Base-by-base conservation (phyloP, 2,113 vertebrate genomes). In the Tragulus kanchil region DNA sequence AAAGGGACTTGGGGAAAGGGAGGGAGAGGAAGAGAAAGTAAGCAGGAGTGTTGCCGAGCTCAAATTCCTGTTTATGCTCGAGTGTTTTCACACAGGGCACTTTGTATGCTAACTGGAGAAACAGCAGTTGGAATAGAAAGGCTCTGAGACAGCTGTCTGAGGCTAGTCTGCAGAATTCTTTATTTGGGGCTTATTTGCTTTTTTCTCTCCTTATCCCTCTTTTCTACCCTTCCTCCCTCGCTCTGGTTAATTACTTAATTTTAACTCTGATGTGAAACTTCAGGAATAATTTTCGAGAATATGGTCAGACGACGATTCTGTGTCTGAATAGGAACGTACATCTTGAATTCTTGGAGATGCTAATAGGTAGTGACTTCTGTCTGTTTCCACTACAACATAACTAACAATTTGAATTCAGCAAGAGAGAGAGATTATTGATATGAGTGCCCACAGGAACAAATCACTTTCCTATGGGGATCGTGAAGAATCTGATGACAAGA, bases 11-110 rank as follows among this genome's bases (percentile, higher is more conserved):
- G 65, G 28, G 26, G 73, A 91, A 61, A 69, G 59, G 36, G 28
- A 58, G 77, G 9, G 73, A 59, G 28, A 77, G 48, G 90, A 90
- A 90, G 86, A 86, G 78, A 89, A 96, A 90, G 90, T 85, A 59
- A 54, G 52, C 13, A 79, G 71, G 31, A 78, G 48, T 64, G 67
- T 71, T 31, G 12, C 86, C 15, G 78, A 69, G 73, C 87, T 92
- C 58, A 56, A 5, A 86, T 83, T 78, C 59, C 77, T 48, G 64
- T 89, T 86, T 54, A 21, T 16, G 21, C 4, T 14, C 9, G 79
- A 79, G 25, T 59, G 28, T 94, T 97, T 95, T 59, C 62, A 85
- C 58, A 93, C 67, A 54, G 0, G 9, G 52, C 7, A 13, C 17
- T 3, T 4, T 81, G 45, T 8, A 10, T 3, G 31, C 54, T 90